Percentiles rank a stretch among this genome's conserved stretches.
Evolutionary conservation across 2,888 invertebrate genomes (phyloP).

Genomic region (Tenthredo livida): DNA sequence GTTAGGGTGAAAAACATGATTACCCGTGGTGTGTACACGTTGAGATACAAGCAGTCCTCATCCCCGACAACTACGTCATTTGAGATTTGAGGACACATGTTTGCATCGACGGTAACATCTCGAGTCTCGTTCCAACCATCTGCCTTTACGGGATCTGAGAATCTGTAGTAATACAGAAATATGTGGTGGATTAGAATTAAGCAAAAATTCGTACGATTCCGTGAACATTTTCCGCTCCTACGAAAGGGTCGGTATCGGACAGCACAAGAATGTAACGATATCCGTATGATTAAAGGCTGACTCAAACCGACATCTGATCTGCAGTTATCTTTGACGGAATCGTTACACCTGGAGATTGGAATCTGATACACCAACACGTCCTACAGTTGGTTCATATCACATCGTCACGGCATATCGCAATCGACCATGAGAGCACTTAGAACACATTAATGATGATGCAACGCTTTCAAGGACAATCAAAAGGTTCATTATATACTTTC

Average conservation of each 20-base stretch:
- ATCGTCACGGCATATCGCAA: too few relatives aligned
- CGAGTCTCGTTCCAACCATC: neutral
- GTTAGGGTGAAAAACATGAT: neutral
- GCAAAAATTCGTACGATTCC: neutral
- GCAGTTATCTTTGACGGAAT: neutral
- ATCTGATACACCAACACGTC: neutral
- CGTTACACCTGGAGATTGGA: neutral
- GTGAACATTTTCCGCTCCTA: neutral
- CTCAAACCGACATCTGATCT: neutral
- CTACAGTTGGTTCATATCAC: neutral
- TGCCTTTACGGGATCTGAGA: neutral
- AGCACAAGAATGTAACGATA: neutral
- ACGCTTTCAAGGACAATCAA: neutral
- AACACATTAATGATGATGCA: neutral
- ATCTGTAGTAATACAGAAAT: neutral
- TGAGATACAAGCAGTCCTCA: conserved; percentile 3
- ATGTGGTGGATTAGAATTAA: neutral
- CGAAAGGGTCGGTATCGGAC: neutral
- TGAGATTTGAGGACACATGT: neutral
- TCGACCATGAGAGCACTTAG: neutral
- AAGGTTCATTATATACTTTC: too few relatives aligned
- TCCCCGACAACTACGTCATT: neutral
- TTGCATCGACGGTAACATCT: neutral
- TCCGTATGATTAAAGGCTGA: neutral
- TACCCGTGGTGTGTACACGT: neutral